Percentiles rank a stretch among this genome's conserved stretches.
phyloP scores from a whole-genome alignment of 1,140 invertebrate genomes.

The Popillia japonica region DNA sequence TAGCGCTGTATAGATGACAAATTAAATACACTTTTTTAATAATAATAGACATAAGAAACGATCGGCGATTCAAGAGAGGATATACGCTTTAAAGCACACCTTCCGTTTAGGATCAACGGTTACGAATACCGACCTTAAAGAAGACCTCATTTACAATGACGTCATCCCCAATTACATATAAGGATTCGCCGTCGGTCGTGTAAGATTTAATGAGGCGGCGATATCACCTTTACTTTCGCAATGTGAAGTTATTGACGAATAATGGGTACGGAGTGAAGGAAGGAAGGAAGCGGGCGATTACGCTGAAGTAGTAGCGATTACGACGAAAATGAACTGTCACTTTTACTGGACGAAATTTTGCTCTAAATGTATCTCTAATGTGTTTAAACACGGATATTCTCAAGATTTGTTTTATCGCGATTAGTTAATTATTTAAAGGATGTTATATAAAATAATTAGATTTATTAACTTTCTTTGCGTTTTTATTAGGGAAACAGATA shows the following conservation, averaged over 20 bases:
- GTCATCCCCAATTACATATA: not conserved
- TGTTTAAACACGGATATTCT: no score
- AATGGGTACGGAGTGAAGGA: no score
- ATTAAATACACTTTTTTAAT: no score
- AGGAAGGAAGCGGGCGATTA: not conserved
- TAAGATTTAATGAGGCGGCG: not conserved
- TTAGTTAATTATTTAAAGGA: no score
- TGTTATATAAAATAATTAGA: no score
- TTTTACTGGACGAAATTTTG: not conserved
- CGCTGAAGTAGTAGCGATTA: no score
- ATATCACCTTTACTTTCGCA: constrained; percentile 9
- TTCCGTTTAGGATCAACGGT: constrained; percentile 11
- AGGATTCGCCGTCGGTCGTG: no score
- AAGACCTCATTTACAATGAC: constrained; percentile 16
- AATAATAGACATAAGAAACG: no score
- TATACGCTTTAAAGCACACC: not conserved
- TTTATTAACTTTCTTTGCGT: no score
- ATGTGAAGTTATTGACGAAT: not conserved
- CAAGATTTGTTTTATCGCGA: not conserved
- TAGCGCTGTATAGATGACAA: no score
- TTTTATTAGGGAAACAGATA: not conserved
- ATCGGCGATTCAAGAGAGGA: not conserved
- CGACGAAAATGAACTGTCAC: constrained; percentile 1
- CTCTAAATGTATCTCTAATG: no score
- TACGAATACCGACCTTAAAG: constrained; percentile 26